These are phyloP conservation scores for Willowsia nigromaculata DNA, from an alignment of 2,888 invertebrate species.

Conservation along the genomic window DNA sequence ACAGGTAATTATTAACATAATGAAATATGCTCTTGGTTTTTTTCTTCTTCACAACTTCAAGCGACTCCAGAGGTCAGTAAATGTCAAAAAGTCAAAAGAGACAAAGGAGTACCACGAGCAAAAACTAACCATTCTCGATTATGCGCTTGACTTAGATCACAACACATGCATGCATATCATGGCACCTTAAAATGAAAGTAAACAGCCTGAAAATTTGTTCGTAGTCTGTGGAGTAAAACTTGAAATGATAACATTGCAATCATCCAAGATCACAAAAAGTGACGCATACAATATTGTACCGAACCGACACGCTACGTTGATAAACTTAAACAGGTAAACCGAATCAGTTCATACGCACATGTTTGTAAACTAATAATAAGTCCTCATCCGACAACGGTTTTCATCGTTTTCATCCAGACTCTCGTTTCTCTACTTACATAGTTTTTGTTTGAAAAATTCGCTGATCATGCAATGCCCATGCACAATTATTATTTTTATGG, in stretches of 20 bases:
- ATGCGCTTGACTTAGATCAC: too few species aligned
- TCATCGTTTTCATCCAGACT: too few species aligned
- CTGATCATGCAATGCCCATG: neutral
- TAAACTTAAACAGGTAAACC: too few species aligned
- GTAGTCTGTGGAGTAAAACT: neutral
- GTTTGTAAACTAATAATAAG: too few species aligned
- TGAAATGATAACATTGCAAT: too few species aligned
- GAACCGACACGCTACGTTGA: too few species aligned
- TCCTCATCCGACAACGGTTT: too few species aligned
- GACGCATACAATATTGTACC: neutral
- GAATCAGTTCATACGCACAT: too few species aligned
- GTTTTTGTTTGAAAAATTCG: neutral
- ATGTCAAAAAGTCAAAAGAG: neutral
- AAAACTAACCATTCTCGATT: neutral
- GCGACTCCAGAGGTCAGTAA: neutral
- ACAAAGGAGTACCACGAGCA: neutral
- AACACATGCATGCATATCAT: neutral
- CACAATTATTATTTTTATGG: neutral
- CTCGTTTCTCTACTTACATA: neutral
- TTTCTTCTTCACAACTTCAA: neutral
- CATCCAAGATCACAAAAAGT: too few species aligned
- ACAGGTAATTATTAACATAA: neutral
- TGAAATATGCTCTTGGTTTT: neutral
- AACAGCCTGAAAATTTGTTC: too few species aligned
- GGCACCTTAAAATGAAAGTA: too few species aligned